Evolutionary conservation across 2,888 invertebrate species (phyloP).

Genomic region (Agelastica alni): DNA sequence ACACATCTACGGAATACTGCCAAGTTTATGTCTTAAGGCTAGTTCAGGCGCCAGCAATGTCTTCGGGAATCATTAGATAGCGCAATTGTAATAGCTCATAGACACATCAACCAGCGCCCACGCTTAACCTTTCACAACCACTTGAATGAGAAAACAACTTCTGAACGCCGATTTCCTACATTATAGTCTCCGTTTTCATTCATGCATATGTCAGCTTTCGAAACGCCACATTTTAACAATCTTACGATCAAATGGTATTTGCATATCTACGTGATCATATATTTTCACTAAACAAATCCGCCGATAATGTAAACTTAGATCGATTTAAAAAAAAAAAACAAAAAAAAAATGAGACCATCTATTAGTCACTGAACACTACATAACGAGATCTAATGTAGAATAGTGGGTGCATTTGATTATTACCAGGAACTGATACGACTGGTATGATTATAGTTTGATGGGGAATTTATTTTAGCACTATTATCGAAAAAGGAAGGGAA

Average conservation of each 20-base stretch:
- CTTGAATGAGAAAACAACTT: constrained; percentile 43
- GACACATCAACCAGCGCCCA: constrained; percentile 42
- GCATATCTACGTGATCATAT: constrained; percentile 13
- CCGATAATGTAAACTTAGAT: neutral
- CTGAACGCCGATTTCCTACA: constrained; percentile 40
- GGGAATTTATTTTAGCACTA: no score
- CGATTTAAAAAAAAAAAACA: no score
- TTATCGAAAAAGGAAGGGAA: no score
- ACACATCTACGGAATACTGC: constrained; percentile 26
- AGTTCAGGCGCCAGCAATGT: constrained; percentile 39
- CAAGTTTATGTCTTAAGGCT: constrained; percentile 35
- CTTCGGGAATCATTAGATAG: constrained; percentile 40
- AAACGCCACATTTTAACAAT: constrained; percentile 23
- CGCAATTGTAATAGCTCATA: constrained; percentile 41
- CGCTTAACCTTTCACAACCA: constrained; percentile 43
- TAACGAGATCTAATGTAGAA: no score
- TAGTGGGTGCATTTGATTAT: no score
- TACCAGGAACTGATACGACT: no score
- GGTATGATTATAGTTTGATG: no score
- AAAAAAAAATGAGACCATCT: no score
- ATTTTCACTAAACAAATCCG: constrained; percentile 6
- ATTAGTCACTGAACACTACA: no score
- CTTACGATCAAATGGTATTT: constrained; percentile 15
- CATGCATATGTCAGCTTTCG: constrained; percentile 33
- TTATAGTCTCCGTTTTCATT: constrained; percentile 39